Evolutionary conservation across 2,888 invertebrate genomes (phyloP), one percentile per base, ranked within the genome.

Genomic region (Sinopyrophorus schimmeli): DNA sequence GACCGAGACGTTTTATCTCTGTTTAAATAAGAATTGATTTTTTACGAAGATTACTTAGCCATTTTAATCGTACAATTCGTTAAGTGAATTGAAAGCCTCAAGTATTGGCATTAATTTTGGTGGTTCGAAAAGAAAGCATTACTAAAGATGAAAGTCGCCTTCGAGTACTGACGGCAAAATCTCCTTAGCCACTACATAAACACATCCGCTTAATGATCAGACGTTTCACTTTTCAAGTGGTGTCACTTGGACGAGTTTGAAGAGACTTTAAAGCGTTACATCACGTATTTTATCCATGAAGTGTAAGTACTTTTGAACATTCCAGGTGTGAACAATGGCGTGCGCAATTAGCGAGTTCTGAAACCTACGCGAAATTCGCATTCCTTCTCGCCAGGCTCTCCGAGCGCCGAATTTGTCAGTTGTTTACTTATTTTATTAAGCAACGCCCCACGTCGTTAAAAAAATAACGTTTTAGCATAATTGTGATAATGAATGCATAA

Each of bases 181-280:
- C 51, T 53, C 52, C 54, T 53, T 42, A 41, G 41, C 37, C 49
- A 55, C 54, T 59, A 59, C 58, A 63, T 61, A 62, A 61, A 62
- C 61, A 63, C 52, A 59, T 63, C 60, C 49, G 48, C 61, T 32
- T 61, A 60, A 62, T 61, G 61, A 61, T 59, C 61, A 60, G 63
- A 56, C 57, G 62, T 59, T 61, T 62, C 60, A 62, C 59, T 62
- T 62, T 18, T 63, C 60, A 55, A 63, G 62, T 58, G 57, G 52
- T 60, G 59, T 61, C 61, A 61, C 57, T 62, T 61, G 59, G 62
- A 60, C 50, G 57, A 41, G 57, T 58, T 60, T 60, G 59, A 60
- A 60, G 63, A 53, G 52, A 39, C 57, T 55, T 47, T 42, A 48
- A 46, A 34, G 41, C 28, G 37, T 51, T 49, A 43, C 55, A 51